These are phyloP conservation scores for Irena cyanogastra DNA, from an alignment of 2,113 vertebrate genomes.

Conservation along the genomic window DNA sequence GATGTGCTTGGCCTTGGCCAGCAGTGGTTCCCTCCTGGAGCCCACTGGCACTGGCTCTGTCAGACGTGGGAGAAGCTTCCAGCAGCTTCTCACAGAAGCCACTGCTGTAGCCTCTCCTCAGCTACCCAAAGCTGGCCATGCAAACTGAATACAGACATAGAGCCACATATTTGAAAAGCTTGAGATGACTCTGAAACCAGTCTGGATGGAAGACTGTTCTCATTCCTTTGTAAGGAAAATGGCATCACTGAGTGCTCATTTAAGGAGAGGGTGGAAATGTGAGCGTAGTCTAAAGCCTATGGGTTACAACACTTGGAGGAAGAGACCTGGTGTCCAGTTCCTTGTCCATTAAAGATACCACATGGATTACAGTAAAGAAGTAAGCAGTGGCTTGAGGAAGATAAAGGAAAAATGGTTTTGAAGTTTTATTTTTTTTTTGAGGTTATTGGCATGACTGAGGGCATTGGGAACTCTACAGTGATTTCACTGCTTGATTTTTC, in stretches of 20 bases:
- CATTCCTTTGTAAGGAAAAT: not conserved
- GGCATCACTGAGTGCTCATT: not conserved
- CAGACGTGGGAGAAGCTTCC: fast-evolving
- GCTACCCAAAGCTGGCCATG: not conserved
- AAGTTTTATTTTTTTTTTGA: not conserved
- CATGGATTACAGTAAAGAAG: not conserved
- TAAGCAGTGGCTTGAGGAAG: not conserved
- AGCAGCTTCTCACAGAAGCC: not conserved
- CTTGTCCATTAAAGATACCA: not conserved
- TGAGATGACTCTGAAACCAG: not conserved
- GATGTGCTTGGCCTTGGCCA: not conserved
- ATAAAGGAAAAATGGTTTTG: not conserved
- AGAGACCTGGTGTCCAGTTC: not conserved
- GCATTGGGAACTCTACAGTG: not conserved
- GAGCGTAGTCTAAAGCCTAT: fast-evolving
- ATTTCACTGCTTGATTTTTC: not conserved
- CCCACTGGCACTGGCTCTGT: fast-evolving
- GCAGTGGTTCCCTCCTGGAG: not conserved
- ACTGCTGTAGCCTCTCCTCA: not conserved
- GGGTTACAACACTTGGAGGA: not conserved
- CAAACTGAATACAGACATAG: not conserved
- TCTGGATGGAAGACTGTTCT: not conserved
- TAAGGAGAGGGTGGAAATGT: not conserved
- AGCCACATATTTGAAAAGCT: not conserved
- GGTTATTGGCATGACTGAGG: not conserved